Conservation (phyloP, 2,113 vertebrate genomes). For the Gambusia holbrooki region DNA sequence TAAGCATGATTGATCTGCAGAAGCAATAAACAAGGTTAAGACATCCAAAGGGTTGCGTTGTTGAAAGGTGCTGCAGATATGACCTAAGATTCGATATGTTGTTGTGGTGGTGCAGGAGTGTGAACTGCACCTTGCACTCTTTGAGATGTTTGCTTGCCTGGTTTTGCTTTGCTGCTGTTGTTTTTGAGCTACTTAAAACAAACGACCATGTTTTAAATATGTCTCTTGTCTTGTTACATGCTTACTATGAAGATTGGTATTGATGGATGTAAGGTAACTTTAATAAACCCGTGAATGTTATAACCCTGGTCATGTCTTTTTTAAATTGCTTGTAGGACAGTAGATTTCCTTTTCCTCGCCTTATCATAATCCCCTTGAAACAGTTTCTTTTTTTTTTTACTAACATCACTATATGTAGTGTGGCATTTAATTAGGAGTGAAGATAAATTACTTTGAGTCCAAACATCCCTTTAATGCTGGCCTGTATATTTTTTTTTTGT, state of each 20-base stretch:
- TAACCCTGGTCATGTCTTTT: conserved; percentile 35
- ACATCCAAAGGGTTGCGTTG: background rate
- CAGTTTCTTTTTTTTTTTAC: background rate
- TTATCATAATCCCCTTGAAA: background rate
- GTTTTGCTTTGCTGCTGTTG: conserved; percentile 2
- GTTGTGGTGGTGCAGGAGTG: conserved; percentile 35
- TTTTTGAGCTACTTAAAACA: conserved; percentile 56
- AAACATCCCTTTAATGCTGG: conserved; percentile 27
- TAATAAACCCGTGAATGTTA: conserved; percentile 44
- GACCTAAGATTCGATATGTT: conserved; percentile 1
- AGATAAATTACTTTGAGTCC: background rate
- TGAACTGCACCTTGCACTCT: background rate
- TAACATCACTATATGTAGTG: conserved; percentile 14
- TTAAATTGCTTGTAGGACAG: conserved; percentile 12
- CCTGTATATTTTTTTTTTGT: conserved; percentile 16
- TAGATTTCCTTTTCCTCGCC: background rate
- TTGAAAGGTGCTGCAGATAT: background rate
- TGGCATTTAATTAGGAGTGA: background rate
- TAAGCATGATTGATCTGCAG: too few relatives aligned
- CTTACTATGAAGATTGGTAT: conserved; percentile 76
- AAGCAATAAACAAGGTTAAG: too few relatives aligned
- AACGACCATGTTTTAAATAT: conserved; percentile 60
- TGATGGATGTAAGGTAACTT: conserved; percentile 79
- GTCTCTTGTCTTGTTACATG: conserved; percentile 73
- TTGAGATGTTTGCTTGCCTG: background rate